Evolutionary conservation across 2,797 vertebrate species (phyloP).

Genomic region (Sardinella longiceps): DNA sequence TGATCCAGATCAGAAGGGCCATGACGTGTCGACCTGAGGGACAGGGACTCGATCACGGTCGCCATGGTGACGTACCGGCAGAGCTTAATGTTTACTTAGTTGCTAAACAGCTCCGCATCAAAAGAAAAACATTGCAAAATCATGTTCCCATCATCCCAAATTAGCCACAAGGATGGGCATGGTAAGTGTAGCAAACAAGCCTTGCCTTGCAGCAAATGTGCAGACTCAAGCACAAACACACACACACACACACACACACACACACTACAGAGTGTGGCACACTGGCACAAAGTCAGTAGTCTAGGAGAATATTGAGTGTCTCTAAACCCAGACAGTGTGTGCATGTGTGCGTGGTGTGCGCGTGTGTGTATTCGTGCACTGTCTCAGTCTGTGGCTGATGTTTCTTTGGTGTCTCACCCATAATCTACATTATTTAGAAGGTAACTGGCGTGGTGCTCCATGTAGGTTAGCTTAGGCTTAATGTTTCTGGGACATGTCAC

Average conservation of each 20-base stretch:
- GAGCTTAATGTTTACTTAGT: not conserved
- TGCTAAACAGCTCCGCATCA: not conserved
- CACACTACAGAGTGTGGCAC: not conserved
- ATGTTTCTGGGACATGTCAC: conserved; percentile 9
- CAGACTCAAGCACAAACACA: no score
- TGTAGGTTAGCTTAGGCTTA: no score
- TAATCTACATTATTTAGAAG: conserved; percentile 14
- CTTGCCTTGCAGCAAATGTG: not conserved
- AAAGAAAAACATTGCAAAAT: not conserved
- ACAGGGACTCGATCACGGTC: not conserved
- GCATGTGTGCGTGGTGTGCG: not conserved
- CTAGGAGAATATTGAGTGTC: not conserved
- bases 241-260: no score
- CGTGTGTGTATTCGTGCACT: not conserved
- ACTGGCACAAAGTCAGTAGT: not conserved
- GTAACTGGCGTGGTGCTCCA: not conserved
- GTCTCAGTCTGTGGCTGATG: not conserved
- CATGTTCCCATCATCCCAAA: not conserved
- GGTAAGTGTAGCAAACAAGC: not conserved
- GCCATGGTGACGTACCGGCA: not conserved
- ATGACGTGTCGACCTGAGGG: not conserved
- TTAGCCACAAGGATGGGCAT: not conserved
- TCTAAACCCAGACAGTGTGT: not conserved
- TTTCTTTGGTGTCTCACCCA: not conserved
- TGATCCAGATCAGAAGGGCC: conserved; percentile 4